phyloP scores from a whole-genome alignment of 2,888 invertebrate species.

The Lasioglossum calceatum region DNA sequence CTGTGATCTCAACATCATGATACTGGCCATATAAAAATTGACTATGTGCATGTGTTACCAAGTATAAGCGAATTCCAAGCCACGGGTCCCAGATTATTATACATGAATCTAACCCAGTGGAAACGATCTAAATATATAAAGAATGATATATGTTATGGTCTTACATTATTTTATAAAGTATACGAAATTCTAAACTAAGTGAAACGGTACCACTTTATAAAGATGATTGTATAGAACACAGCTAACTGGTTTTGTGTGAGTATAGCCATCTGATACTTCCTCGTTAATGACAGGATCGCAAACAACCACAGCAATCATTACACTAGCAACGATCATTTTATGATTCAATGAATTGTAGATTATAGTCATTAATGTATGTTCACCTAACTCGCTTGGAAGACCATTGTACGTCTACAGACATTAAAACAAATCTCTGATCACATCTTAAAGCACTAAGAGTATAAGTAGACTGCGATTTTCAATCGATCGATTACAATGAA shows the following conservation, averaged over 20 bases:
- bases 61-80: conserved; percentile 88
- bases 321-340: conserved; percentile 88
- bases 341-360: conserved; percentile 89
- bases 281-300: conserved; percentile 89
- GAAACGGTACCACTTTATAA: conserved; percentile 86
- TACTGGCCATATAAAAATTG: conserved; percentile 88
- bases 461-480: background rate
- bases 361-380: conserved; percentile 87
- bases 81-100: conserved; percentile 94
- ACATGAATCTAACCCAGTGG: conserved; percentile 91
- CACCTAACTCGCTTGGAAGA: conserved; percentile 87
- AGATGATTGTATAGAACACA: conserved; percentile 91
- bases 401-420: conserved; percentile 87
- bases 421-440: background rate
- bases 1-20: conserved; percentile 90
- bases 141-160: background rate
- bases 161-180: background rate
- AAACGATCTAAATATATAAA: conserved; percentile 86
- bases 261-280: conserved; percentile 90
- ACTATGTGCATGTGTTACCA: conserved; percentile 90
- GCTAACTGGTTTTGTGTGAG: conserved; percentile 89
- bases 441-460: background rate
- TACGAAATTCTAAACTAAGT: background rate
- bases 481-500: background rate
- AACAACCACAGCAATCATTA: conserved; percentile 88